phyloP scores from a whole-genome alignment of 2,113 vertebrate species.

The Mirounga angustirostris region DNA sequence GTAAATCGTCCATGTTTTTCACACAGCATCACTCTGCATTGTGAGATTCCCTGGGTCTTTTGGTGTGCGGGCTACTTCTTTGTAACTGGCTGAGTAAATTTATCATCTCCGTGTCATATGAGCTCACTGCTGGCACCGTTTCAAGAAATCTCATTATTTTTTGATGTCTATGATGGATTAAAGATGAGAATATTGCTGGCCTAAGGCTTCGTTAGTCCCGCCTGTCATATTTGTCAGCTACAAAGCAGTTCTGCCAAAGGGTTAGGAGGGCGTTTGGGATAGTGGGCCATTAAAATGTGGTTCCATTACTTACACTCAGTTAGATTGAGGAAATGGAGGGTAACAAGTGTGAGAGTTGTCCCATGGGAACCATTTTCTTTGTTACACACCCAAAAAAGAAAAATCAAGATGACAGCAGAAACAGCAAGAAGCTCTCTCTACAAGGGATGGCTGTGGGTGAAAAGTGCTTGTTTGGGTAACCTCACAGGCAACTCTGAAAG shows the following conservation, averaged over 20 bases:
- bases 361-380: conserved; percentile 80
- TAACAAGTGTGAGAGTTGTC: conserved; percentile 81
- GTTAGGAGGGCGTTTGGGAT: conserved; percentile 80
- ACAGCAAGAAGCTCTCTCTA: conserved; percentile 69
- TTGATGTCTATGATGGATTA: conserved; percentile 87
- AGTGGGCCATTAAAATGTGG: conserved; percentile 81
- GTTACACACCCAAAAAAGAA: conserved; percentile 70
- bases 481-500: conserved; percentile 38
- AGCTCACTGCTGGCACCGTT: conserved; percentile 83
- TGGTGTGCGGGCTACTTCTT: conserved; percentile 46
- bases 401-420: conserved; percentile 77
- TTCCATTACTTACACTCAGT: conserved; percentile 83
- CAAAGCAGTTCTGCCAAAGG: conserved; percentile 77
- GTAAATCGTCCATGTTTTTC: not conserved
- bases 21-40: not conserved
- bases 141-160: conserved; percentile 88
- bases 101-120: conserved; percentile 84
- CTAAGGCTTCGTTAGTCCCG: conserved; percentile 82
- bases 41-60: conserved; percentile 63
- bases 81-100: conserved; percentile 83
- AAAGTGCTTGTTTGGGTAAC: conserved; percentile 57
- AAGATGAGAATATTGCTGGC: conserved; percentile 86
- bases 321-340: conserved; percentile 81
- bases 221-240: conserved; percentile 86
- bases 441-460: conserved; percentile 15